A percentile compares a stretch with the other conserved stretches of the same genome.
Evolutionary conservation across 64 coral and sea anemone species (phyloP).

Genomic region (Montipora sp.): DNA sequence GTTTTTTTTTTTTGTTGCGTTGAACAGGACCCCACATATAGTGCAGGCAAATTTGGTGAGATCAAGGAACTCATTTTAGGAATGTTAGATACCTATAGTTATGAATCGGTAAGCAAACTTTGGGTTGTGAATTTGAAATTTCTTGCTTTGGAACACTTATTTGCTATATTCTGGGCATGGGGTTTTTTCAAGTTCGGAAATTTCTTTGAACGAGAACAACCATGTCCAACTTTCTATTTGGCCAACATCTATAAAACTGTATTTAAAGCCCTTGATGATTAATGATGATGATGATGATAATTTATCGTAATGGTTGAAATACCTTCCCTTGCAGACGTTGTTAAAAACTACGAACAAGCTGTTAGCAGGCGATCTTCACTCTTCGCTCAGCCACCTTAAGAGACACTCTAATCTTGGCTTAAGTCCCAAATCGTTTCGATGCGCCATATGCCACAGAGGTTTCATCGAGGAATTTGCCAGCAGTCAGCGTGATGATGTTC

Average conservation of each 20-base stretch:
- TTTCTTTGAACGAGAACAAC: too few relatives aligned
- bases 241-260: too few relatives aligned
- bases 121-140: background rate
- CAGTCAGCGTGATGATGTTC: conserved; percentile 48
- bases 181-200: too few relatives aligned
- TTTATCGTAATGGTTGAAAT: background rate
- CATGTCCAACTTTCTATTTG: too few relatives aligned
- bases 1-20: background rate
- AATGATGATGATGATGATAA: too few relatives aligned
- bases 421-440: conserved; percentile 43
- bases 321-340: conserved; percentile 66
- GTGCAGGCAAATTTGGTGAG: conserved; percentile 94
- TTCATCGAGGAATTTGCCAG: conserved; percentile 43
- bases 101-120: conserved; percentile 76
- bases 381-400: conserved; percentile 84
- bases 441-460: conserved; percentile 75
- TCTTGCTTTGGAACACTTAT: background rate
- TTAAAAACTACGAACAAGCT: conserved; percentile 94
- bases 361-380: conserved; percentile 79
- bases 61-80: conserved; percentile 97
- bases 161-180: too few relatives aligned
- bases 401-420: conserved; percentile 53
- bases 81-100: conserved; percentile 96
- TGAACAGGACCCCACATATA: conserved; percentile 88
- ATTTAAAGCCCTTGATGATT: too few relatives aligned